These are phyloP conservation scores for Caenorhabditis becei DNA, from an alignment of 2,888 invertebrate species.

Conservation along the genomic window DNA sequence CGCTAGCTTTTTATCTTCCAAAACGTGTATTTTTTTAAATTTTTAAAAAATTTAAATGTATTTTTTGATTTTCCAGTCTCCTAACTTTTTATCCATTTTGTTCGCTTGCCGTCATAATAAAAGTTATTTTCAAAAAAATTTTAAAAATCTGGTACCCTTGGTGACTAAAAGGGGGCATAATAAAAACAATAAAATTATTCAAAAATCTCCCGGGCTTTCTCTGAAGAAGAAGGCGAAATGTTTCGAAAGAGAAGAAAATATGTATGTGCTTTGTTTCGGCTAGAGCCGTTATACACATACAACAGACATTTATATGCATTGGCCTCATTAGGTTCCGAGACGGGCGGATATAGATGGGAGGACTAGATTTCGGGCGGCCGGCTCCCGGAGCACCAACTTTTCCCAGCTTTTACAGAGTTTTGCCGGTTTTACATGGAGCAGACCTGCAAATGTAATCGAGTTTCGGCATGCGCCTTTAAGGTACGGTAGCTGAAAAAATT, in stretches of 20 bases:
- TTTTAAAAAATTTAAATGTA: conserved; percentile 4
- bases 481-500: not conserved
- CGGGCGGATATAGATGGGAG: not conserved
- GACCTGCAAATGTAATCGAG: too few relatives aligned
- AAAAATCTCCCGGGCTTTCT: conserved; percentile 12
- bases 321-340: conserved; percentile 53
- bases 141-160: conserved; percentile 3
- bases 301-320: conserved; percentile 49
- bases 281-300: conserved; percentile 5
- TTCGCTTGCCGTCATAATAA: conserved; percentile 33
- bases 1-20: not conserved
- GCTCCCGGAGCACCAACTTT: not conserved
- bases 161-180: conserved; percentile 26
- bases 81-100: not conserved
- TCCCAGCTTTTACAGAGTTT: too few relatives aligned
- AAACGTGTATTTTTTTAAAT: conserved; percentile 2
- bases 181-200: conserved; percentile 36
- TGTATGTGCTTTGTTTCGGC: conserved; percentile 1
- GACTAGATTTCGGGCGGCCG: not conserved
- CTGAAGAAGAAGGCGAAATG: not conserved
- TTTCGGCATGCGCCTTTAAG: too few relatives aligned
- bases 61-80: not conserved
- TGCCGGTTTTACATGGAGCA: too few relatives aligned
- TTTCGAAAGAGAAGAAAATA: not conserved
- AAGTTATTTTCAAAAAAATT: not conserved